Percentiles rank a stretch among this genome's conserved stretches.
These are phyloP conservation scores for Parasteatoda lunata DNA, from an alignment of 2,888 invertebrate species.

Conservation along the genomic window DNA sequence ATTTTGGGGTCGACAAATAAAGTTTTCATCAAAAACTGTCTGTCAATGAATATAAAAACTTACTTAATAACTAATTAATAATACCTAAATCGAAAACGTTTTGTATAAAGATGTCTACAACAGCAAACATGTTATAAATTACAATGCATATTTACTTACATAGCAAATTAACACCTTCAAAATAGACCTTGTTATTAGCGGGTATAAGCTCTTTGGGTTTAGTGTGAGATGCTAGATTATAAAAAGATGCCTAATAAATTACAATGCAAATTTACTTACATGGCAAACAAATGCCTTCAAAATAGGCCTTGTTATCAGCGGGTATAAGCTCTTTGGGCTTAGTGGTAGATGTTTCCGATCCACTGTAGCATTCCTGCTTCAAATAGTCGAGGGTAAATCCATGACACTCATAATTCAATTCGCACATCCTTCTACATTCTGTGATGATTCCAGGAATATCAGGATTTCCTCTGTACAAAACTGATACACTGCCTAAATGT, in stretches of 20 bases:
- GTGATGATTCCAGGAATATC: conserved; percentile 74
- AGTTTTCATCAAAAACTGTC: too few relatives aligned
- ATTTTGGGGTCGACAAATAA: too few relatives aligned
- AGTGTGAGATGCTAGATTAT: conserved; percentile 31
- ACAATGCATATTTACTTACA: conserved; percentile 40
- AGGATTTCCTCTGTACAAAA: conserved; percentile 72
- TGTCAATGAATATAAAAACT: too few relatives aligned
- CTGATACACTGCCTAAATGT: conserved; percentile 62
- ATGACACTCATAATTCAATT: conserved; percentile 73
- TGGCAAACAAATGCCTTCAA: conserved; percentile 71
- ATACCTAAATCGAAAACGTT: too few relatives aligned
- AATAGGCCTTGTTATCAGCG: conserved; percentile 70
- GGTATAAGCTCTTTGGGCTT: conserved; percentile 69
- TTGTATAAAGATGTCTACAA: too few relatives aligned
- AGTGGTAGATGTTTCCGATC: conserved; percentile 57
- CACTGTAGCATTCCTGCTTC: conserved; percentile 73
- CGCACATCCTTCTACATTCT: conserved; percentile 74
- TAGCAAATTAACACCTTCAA: conserved; percentile 70
- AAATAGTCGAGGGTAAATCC: conserved; percentile 75
- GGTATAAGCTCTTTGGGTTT: conserved; percentile 69
- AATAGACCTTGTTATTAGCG: conserved; percentile 70
- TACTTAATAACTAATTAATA: too few relatives aligned
- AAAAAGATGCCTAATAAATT: too few relatives aligned
- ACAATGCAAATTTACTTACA: conserved; percentile 41
- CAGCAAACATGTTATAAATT: too few relatives aligned